Percentiles rank a stretch among this genome's conserved stretches.
Conservation (phyloP, 2,113 vertebrate genomes). For the Pseudopodoces humilis region DNA sequence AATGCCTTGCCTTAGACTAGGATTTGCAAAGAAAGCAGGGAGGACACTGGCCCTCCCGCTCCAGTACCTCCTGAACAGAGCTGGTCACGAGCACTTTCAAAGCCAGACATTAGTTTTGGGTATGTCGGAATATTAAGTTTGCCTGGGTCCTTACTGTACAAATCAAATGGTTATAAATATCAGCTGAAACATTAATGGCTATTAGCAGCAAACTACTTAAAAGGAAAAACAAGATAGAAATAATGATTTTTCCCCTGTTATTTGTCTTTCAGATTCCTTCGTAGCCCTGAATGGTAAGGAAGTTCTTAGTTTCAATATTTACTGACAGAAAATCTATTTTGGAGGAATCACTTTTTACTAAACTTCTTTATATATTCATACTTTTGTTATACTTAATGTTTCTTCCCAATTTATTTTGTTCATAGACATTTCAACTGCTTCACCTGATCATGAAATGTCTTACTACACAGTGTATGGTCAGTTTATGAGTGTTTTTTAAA, state of each 20-base stretch:
- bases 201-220: constrained; percentile 11
- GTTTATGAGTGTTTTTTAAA: constrained; percentile 70
- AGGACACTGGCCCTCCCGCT: not conserved
- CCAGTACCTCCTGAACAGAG: not conserved
- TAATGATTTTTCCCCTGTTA: constrained; percentile 66
- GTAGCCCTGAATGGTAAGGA: constrained; percentile 97
- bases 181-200: not conserved
- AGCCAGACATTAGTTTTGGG: not conserved
- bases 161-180: not conserved
- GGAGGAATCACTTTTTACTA: constrained; percentile 54
- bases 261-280: constrained; percentile 91
- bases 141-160: not conserved
- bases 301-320: constrained; percentile 62
- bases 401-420: constrained; percentile 79
- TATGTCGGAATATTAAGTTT: not conserved
- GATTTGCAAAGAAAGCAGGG: not conserved
- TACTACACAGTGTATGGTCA: constrained; percentile 81
- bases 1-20: not conserved
- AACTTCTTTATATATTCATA: constrained; percentile 55
- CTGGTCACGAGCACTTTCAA: not conserved
- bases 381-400: constrained; percentile 59
- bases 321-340: constrained; percentile 49
- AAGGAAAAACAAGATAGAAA: constrained; percentile 21
- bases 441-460: constrained; percentile 89
- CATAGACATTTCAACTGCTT: constrained; percentile 88